Percentiles rank a stretch among this genome's conserved stretches.
Conservation (phyloP, 2,888 invertebrate species). For the Idaea biselata region DNA sequence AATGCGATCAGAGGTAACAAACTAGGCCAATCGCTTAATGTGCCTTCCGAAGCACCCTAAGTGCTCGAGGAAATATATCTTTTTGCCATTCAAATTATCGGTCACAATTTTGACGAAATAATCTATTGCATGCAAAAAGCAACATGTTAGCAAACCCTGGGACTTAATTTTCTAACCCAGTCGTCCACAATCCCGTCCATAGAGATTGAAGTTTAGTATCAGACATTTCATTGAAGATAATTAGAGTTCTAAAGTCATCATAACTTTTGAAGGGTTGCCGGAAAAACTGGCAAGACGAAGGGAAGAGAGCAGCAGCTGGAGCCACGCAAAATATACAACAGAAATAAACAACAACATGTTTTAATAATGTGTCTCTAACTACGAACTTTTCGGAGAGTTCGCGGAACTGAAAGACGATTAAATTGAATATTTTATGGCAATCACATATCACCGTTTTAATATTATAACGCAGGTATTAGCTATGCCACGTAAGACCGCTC, state of each 20-base stretch:
- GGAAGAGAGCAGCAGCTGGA: constrained; percentile 3
- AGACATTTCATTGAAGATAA: neutral
- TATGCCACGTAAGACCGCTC: neutral
- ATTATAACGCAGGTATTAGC: neutral
- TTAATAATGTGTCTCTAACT: constrained; percentile 18
- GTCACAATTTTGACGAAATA: no score
- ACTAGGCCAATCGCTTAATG: no score
- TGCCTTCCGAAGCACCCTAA: no score
- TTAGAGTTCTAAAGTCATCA: constrained; percentile 3
- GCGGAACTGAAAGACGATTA: constrained; percentile 3
- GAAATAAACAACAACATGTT: constrained; percentile 10
- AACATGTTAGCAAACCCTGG: no score
- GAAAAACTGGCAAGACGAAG: constrained; percentile 3
- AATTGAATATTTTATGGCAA: neutral
- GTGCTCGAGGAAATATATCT: no score
- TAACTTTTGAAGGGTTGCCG: constrained; percentile 2
- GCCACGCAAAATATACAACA: neutral
- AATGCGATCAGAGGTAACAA: no score
- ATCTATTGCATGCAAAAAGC: no score
- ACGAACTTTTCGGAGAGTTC: constrained; percentile 4
- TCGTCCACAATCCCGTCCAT: no score
- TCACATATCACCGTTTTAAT: neutral
- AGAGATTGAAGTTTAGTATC: neutral
- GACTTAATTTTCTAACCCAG: no score
- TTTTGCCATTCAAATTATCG: no score